Base-by-base conservation (phyloP, 2,797 vertebrate genomes). In the Tolypeutes matacus region DNA sequence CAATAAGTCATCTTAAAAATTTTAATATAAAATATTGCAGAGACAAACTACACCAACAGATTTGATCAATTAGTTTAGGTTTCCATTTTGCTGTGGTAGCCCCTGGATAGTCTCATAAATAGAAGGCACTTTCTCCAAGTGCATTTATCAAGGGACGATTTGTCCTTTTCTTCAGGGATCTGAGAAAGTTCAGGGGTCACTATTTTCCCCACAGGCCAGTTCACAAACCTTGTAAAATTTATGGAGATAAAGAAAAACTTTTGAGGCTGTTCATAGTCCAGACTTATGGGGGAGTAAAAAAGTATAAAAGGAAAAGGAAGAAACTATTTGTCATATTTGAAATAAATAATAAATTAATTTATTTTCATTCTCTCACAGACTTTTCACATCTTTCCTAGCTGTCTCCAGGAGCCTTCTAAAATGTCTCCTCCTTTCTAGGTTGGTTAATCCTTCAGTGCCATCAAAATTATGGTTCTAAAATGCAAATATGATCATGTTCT, bases 391-490 rank as follows among this genome's bases (percentile, higher is more conserved):
- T 84, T 73, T 67, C 62, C 46, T 80, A 18, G 17, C 65, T 90
- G 58, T 85, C 42, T 73, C 27, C 17, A 94, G 73, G 53, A 75
- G 27, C 2, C 77, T 82, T 73, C 36, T 46, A 72, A 89, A 94
- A 67, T 67, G 11, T 80, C 21, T 53, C 6, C 7, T 12, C 1
- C 25, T 76, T 85, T 77, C 34, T 80, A 15, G 9, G 86, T 58
- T 80, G 29, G 13, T 86, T 86, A 92, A 69, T 69, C 1, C 70
- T 85, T 95, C 39, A 76, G 1, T 86, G 20, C 18, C 27, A 58
- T 88, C 27, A 87, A 88, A 91, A 81, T 77, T 67, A 73, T 51
- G 23, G 31, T 69, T 96, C 42, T 77, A 89, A 94, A 94, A 89
- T 86, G 34, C 46, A 89, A 84, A 86, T 90, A 76, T 56, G 23